Evolutionary conservation across 1,140 invertebrate genomes (phyloP), one percentile per base, ranked within the genome.

Genomic region (Macrosteles quadrilineatus): DNA sequence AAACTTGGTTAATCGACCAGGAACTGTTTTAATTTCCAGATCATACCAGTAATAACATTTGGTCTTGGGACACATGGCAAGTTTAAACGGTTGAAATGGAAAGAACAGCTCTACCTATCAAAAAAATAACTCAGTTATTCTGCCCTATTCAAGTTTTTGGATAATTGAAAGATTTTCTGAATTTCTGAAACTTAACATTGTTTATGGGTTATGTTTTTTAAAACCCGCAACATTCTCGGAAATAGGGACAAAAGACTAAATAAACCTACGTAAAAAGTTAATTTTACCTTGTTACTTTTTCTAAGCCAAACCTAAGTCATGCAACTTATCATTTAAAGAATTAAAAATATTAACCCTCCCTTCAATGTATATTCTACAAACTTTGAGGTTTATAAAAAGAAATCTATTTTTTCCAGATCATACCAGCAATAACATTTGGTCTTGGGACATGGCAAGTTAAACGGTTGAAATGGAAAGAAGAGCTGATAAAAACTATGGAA

Each of bases 401-500:
- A n/a, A n/a, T n/a, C 32, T 36, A 36, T 36, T 14, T 36, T 59
- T 25, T 43, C 2, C 27, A 66, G 63, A 2, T 40, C 2, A 66
- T 66, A 30, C 63, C 63, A n/a, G 36, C 27, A 4, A 25, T 27
- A 27, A 45, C 63, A 14, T 66, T 66, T 66, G 63, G 9, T 12
- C 63, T 66, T 17, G 63, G 63, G 23, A 45, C 36, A 45, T 66
- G 63, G 63, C 63, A 66, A 66, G 40, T 66, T 12, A 66, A 66
- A 21, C 31, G 63, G 27, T 66, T 66, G 27, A 66, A 66, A 25
- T 66, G 63, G 63, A 66, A 66, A 66, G 27, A 17, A 43, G 40
- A 43, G 11, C 45, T 66, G 40, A 66, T 66, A 45, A 29, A 66
- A 43, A 45, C n/a, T 3, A 43, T 66, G n/a, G 27, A 43, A 23